Base-by-base conservation (phyloP, 2,888 invertebrate genomes). In the Acleris cristana region DNA sequence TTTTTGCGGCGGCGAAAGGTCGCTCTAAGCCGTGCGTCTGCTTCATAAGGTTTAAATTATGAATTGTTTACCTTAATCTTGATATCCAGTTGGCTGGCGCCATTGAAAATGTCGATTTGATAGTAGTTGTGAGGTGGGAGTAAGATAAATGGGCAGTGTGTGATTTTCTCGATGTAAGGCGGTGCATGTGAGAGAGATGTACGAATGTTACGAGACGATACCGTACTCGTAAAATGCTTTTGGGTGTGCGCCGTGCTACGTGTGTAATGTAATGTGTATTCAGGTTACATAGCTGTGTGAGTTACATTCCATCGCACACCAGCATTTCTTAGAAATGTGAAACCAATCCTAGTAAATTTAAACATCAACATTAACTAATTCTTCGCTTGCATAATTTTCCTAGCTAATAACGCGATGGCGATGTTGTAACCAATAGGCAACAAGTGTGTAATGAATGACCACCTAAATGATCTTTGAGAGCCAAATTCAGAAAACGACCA, bases 301-400 rank as follows among this genome's bases (percentile, higher is more conserved):
- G 64, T 64, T 62, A 66, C 66, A 66, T 66, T 66, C 66, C 61
- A 57, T 34, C 61, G 30, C 66, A 61, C 56, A 55, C 60, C 21
- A 51, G 56, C 48, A 44, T 55, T 60, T 58, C 52, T 52, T 30
- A 61, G 56, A 66, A 66, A 61, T 52, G 61, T 66, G 61, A 52
- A 62, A 61, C 14, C 45, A 45, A 57, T 57, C 64, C 44, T 30
- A 44, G 21, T 57, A 64, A 44, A 64, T 57, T 19, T 57, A 57
- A 49, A 64, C 23, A 56, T 51, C 21, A 34, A 30, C 6, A 34
- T n/a, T 54, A 51, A 49, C 49, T 14, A 55, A 23, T 23, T 14
- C 16, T 54, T 30, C n/a, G n/a, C 26, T n/a, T 30, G n/a, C 14
- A 26, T 26, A 2, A 40, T 40, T 14, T 40, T 10, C 34, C 4